These are phyloP conservation scores for Neoarius graeffei DNA, from an alignment of 2,113 vertebrate species.

Conservation along the genomic window DNA sequence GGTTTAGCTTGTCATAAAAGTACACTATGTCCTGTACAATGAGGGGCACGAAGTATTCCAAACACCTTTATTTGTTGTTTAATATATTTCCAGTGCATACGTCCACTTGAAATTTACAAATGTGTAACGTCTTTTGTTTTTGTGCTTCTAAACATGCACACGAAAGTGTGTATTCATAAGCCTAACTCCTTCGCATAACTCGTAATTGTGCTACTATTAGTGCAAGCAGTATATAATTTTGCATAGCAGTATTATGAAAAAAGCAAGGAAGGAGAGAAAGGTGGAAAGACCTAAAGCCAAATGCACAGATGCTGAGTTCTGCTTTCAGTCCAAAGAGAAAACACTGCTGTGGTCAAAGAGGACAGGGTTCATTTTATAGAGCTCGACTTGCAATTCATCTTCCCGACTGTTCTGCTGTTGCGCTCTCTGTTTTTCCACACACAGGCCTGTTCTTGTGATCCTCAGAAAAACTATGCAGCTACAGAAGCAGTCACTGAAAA, in stretches of 20 bases:
- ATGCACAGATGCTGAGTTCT: slow-evolving; percentile 34
- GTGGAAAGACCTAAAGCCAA: slow-evolving; percentile 33
- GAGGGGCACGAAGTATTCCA: background rate
- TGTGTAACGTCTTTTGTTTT: background rate
- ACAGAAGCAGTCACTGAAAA: background rate
- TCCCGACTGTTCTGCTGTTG: slow-evolving; percentile 38
- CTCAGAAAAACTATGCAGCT: background rate
- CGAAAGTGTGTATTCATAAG: background rate
- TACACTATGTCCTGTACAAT: background rate
- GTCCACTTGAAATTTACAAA: background rate
- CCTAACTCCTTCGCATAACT: background rate
- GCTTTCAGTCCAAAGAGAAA: slow-evolving; percentile 58
- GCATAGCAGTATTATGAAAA: slow-evolving; percentile 3
- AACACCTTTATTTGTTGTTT: background rate
- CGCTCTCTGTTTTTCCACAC: slow-evolving; percentile 32
- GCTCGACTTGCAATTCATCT: slow-evolving; percentile 43
- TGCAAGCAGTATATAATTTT: slow-evolving; percentile 1
- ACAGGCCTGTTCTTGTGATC: slow-evolving; percentile 14
- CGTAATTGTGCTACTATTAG: background rate
- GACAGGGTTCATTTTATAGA: slow-evolving; percentile 34
- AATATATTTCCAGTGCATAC: background rate
- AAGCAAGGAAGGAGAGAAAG: background rate
- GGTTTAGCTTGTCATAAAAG: background rate
- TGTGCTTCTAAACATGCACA: background rate
- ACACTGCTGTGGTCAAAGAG: slow-evolving; percentile 36